Percentiles rank a stretch among this genome's conserved stretches.
phyloP scores from a whole-genome alignment of 1,140 invertebrate genomes.

The Heliconius eleuchia region DNA sequence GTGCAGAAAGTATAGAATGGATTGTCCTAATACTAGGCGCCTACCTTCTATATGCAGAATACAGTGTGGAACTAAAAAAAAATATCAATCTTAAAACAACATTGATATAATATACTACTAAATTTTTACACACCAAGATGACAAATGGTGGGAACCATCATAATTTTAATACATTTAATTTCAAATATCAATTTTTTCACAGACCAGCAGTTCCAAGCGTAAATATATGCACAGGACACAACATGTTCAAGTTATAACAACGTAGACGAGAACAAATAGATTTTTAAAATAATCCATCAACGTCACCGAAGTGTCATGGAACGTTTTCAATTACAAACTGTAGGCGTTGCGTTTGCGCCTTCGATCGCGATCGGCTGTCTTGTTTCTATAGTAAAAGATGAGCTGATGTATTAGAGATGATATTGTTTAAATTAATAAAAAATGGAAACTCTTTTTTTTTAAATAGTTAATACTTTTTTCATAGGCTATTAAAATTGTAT shows the following conservation, averaged over 20 bases:
- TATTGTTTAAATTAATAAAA: neutral
- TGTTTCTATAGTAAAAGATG: constrained; percentile 65
- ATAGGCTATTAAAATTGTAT: neutral
- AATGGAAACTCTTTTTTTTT: neutral
- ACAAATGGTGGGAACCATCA: neutral
- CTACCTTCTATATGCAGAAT: no score
- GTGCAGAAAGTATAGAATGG: neutral
- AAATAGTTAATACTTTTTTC: neutral
- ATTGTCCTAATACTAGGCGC: neutral
- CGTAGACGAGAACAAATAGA: constrained; percentile 35
- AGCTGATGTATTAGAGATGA: constrained; percentile 20
- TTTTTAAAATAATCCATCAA: constrained; percentile 65
- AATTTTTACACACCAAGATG: neutral
- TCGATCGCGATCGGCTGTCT: constrained; percentile 62
- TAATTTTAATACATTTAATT: neutral
- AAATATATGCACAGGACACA: neutral
- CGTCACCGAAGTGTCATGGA: constrained; percentile 54
- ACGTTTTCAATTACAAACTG: constrained; percentile 64
- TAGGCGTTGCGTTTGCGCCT: constrained; percentile 47
- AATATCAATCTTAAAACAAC: no score
- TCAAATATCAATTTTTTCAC: neutral
- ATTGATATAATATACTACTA: no score
- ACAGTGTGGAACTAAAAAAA: no score
- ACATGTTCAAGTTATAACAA: constrained; percentile 25
- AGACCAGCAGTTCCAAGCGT: neutral